A percentile compares a stretch with the other conserved stretches of the same genome.
These are phyloP conservation scores for Sebastes kiyomatsui DNA, from an alignment of 2,797 vertebrate species.

Conservation along the genomic window DNA sequence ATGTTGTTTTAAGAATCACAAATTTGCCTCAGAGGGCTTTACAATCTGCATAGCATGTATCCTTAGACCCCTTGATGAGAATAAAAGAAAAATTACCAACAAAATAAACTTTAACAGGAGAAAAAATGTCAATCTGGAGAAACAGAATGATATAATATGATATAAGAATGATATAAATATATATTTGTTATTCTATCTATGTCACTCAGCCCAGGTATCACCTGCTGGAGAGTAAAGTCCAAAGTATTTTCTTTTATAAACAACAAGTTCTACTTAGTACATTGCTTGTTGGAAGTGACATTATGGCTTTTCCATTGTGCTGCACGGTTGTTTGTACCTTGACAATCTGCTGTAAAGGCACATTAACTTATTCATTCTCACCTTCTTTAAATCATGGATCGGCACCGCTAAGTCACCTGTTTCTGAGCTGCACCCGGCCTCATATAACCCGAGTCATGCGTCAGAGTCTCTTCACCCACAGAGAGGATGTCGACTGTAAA, in stretches of 20 bases:
- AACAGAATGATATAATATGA: not conserved
- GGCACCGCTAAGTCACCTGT: not conserved
- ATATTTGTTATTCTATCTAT: not conserved
- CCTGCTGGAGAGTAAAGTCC: not conserved
- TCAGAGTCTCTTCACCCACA: constrained; percentile 10
- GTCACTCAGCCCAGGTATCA: not conserved
- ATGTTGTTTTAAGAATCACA: not conserved
- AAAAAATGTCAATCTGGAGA: not conserved
- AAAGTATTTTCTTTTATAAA: not conserved
- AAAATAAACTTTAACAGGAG: not conserved
- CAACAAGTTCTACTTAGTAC: not conserved
- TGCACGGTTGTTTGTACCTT: not conserved
- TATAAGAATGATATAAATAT: not conserved
- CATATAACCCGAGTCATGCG: constrained; percentile 11
- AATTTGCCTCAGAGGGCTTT: not conserved
- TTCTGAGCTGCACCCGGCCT: constrained; percentile 8
- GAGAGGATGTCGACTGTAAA: not conserved
- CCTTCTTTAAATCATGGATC: not conserved
- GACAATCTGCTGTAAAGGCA: not conserved
- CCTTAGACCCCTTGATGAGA: not conserved
- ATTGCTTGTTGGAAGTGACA: not conserved
- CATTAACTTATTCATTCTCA: not conserved
- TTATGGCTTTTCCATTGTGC: not conserved
- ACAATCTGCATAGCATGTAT: not conserved
- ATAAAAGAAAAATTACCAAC: not conserved